Conservation (phyloP, 2,888 invertebrate species). For the Baccha elongata region DNA sequence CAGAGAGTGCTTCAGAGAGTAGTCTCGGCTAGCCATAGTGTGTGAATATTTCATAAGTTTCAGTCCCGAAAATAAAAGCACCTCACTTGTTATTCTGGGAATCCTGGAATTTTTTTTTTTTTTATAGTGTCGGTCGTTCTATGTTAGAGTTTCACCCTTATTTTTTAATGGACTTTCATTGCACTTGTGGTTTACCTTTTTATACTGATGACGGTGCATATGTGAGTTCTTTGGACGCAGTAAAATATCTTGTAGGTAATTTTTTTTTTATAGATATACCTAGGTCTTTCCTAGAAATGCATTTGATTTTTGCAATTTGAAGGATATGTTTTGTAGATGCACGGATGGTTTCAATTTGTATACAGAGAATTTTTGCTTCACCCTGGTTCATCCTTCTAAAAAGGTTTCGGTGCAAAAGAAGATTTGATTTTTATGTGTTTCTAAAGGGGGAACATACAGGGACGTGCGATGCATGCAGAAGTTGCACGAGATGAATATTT, state of each 20-base stretch:
- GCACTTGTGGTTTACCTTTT: slow-evolving; percentile 63
- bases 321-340: slow-evolving; percentile 65
- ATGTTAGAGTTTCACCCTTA: slow-evolving; percentile 23
- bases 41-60: slow-evolving; percentile 71
- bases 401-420: background rate
- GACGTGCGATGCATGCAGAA: slow-evolving; percentile 54
- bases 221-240: slow-evolving; percentile 37
- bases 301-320: slow-evolving; percentile 51
- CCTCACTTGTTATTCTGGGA: slow-evolving; percentile 61
- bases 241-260: slow-evolving; percentile 53
- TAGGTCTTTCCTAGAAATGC: slow-evolving; percentile 30
- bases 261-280: background rate
- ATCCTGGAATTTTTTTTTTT: slow-evolving; percentile 31
- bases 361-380: slow-evolving; percentile 6
- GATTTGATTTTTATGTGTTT: slow-evolving; percentile 61
- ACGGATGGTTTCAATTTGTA: slow-evolving; percentile 62
- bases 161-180: slow-evolving; percentile 71
- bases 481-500: slow-evolving; percentile 55
- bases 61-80: slow-evolving; percentile 47
- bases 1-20: slow-evolving; percentile 33
- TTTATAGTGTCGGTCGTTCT: slow-evolving; percentile 2
- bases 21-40: slow-evolving; percentile 57
- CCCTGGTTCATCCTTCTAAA: background rate
- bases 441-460: background rate
- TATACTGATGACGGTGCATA: slow-evolving; percentile 27